These are phyloP conservation scores for Eupithecia vulgata DNA, from an alignment of 2,888 invertebrate genomes.

Conservation along the genomic window DNA sequence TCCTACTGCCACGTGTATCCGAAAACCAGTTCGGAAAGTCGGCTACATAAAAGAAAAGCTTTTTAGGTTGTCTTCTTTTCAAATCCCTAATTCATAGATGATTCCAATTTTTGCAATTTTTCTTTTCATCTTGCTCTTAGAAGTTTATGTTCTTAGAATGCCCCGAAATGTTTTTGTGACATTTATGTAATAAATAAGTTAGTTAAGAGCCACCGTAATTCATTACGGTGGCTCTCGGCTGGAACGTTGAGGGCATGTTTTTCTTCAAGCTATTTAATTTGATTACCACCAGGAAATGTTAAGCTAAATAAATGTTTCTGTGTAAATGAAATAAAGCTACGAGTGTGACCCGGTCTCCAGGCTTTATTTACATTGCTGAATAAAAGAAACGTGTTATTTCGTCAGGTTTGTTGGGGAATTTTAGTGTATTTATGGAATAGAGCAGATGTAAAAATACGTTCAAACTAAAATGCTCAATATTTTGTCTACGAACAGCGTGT, in stretches of 20 bases:
- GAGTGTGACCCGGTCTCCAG: constrained; percentile 7
- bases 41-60: not conserved
- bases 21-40: not conserved
- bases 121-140: not conserved
- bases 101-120: not conserved
- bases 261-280: constrained; percentile 29
- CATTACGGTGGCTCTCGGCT: constrained; percentile 18
- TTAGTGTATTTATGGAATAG: not conserved
- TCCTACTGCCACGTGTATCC: not conserved
- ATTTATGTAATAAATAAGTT: constrained; percentile 13
- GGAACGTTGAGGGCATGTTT: constrained; percentile 22
- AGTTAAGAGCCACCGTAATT: too few species aligned
- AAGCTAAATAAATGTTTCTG: constrained; percentile 24
- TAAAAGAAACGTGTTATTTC: constrained; percentile 7
- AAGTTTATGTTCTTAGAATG: not conserved
- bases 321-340: constrained; percentile 10
- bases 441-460: too few species aligned
- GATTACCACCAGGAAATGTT: constrained; percentile 22
- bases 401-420: not conserved
- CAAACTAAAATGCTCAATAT: too few species aligned
- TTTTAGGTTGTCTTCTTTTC: not conserved
- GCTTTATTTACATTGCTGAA: constrained; percentile 21
- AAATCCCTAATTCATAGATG: not conserved
- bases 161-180: constrained; percentile 16
- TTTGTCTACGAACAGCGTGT: too few species aligned